Percentiles rank a stretch among this genome's conserved stretches.
These are phyloP conservation scores for Xenopus laevis DNA, from an alignment of 2,113 vertebrate genomes.

Conservation along the genomic window DNA sequence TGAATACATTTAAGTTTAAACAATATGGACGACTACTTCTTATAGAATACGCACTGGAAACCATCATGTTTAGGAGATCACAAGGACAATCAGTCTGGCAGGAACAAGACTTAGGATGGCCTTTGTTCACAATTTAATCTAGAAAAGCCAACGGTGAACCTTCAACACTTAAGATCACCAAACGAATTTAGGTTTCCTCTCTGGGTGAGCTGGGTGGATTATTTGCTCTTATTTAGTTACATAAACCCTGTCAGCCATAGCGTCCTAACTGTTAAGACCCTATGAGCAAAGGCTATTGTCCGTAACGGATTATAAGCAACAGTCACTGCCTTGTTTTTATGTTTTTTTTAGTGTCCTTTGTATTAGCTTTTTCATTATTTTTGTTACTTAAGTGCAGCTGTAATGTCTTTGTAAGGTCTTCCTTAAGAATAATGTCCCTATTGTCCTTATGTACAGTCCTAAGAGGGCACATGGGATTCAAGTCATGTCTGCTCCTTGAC, in stretches of 20 bases:
- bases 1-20: constrained; percentile 60
- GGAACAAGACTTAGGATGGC: constrained; percentile 43
- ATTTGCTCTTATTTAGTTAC: too few species aligned
- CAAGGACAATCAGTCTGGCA: constrained; percentile 55
- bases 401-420: constrained; percentile 54
- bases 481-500: not conserved
- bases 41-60: constrained; percentile 55
- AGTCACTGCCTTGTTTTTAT: constrained; percentile 79
- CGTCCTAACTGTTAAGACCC: not conserved
- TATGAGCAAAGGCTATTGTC: not conserved
- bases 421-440: constrained; percentile 32
- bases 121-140: constrained; percentile 45
- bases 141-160: constrained; percentile 47
- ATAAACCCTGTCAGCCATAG: not conserved
- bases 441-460: not conserved
- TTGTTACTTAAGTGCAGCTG: constrained; percentile 61
- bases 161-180: not conserved
- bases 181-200: not conserved
- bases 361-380: constrained; percentile 47
- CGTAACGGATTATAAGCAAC: constrained; percentile 66
- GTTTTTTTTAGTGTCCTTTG: constrained; percentile 60
- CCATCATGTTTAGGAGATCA: constrained; percentile 55
- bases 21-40: constrained; percentile 60
- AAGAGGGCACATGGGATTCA: not conserved
- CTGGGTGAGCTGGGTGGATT: too few species aligned